Conservation (phyloP, 2,888 invertebrate species). For the Philopedon plagiatum region DNA sequence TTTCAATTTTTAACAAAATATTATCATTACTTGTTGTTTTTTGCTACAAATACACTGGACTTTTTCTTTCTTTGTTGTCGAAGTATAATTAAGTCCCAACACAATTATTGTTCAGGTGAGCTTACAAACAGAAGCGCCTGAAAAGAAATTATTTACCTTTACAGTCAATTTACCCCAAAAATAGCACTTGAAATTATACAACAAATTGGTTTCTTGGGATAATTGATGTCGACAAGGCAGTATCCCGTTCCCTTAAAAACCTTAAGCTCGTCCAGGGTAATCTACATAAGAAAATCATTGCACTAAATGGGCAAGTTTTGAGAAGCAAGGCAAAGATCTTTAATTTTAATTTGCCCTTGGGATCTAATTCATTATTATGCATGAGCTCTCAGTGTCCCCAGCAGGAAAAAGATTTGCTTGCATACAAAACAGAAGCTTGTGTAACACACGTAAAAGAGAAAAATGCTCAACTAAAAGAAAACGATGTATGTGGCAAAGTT, state of each 20-base stretch:
- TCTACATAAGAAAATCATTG: slow-evolving; percentile 70
- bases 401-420: slow-evolving; percentile 67
- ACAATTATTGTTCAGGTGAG: background rate
- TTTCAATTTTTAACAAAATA: too few species aligned
- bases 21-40: too few species aligned
- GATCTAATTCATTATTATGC: slow-evolving; percentile 71
- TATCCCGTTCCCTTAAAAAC: slow-evolving; percentile 35
- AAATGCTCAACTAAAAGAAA: slow-evolving; percentile 34
- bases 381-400: slow-evolving; percentile 67
- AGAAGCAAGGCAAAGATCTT: slow-evolving; percentile 67
- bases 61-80: too few species aligned
- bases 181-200: slow-evolving; percentile 23
- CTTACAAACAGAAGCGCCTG: slow-evolving; percentile 1
- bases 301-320: slow-evolving; percentile 70
- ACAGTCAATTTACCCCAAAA: slow-evolving; percentile 12
- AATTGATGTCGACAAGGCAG: slow-evolving; percentile 37
- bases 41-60: too few species aligned
- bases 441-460: slow-evolving; percentile 58
- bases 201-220: slow-evolving; percentile 35
- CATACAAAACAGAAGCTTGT: slow-evolving; percentile 68
- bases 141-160: slow-evolving; percentile 12
- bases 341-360: slow-evolving; percentile 71
- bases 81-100: background rate
- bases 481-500: slow-evolving; percentile 21
- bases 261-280: slow-evolving; percentile 57